phyloP scores from a whole-genome alignment of 2,113 vertebrate genomes.

The Mastomys coucha region DNA sequence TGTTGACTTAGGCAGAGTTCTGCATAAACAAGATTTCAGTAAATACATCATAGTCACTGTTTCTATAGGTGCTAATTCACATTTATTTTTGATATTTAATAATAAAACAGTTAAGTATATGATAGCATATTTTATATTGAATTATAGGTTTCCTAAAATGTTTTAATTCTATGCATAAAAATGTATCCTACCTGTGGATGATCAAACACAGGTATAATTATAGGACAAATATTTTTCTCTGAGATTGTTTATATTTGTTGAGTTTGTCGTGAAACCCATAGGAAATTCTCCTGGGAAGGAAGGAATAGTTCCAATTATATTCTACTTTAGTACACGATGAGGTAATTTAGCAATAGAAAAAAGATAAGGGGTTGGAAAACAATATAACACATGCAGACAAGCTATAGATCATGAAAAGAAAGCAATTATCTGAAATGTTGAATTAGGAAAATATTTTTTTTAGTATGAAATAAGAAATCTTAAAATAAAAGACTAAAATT shows the following conservation, averaged over 20 bases:
- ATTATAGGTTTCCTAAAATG: neutral
- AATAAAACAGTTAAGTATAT: neutral
- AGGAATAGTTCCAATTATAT: neutral
- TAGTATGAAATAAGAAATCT: neutral
- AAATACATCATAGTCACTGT: neutral
- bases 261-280: neutral
- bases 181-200: neutral
- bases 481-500: neutral
- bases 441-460: neutral
- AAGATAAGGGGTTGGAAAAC: neutral
- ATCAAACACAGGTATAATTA: neutral
- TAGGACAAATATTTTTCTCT: neutral
- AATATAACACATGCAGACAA: neutral
- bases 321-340: neutral
- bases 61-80: neutral
- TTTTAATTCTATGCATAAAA: neutral
- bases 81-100: neutral
- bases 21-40: neutral
- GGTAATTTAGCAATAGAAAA: neutral
- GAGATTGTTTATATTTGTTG: slow-evolving; percentile 16
- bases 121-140: neutral
- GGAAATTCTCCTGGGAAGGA: neutral
- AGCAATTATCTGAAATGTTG: neutral
- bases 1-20: neutral
- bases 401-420: neutral